Percentiles rank a stretch among this genome's conserved stretches.
Evolutionary conservation across 2,113 vertebrate genomes (phyloP).

Genomic region (Corythornis vintsioides): DNA sequence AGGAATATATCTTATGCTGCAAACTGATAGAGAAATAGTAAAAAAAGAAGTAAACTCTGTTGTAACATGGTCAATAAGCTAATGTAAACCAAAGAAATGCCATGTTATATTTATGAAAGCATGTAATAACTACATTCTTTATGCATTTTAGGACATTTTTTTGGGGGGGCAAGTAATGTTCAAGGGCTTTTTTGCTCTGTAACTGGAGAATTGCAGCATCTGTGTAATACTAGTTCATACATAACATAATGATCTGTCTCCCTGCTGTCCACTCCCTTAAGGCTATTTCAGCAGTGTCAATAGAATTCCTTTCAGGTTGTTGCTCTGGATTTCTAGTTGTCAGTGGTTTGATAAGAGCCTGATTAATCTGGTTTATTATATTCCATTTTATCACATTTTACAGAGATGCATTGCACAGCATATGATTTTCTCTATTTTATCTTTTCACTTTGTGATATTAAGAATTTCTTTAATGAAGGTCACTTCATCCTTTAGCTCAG

Average conservation of each 20-base stretch:
- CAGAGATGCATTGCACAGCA: neutral
- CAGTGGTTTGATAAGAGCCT: neutral
- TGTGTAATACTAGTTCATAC: neutral
- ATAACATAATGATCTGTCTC: neutral
- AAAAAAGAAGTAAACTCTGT: neutral
- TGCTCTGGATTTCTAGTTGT: neutral
- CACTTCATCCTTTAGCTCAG: neutral
- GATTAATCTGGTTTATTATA: neutral
- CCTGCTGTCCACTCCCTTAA: neutral
- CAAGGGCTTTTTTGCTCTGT: neutral
- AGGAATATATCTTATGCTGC: neutral
- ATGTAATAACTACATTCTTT: neutral
- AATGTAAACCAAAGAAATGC: neutral
- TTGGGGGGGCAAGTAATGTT: neutral
- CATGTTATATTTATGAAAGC: neutral
- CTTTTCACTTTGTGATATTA: neutral
- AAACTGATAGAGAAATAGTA: neutral
- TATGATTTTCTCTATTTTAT: neutral
- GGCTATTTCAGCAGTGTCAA: neutral
- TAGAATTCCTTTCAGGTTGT: neutral
- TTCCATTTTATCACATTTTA: neutral
- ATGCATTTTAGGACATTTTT: neutral
- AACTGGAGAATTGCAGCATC: neutral
- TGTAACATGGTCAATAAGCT: neutral
- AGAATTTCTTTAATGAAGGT: neutral